Evolutionary conservation across 2,113 vertebrate genomes (phyloP).

Genomic region (Scomber colias): DNA sequence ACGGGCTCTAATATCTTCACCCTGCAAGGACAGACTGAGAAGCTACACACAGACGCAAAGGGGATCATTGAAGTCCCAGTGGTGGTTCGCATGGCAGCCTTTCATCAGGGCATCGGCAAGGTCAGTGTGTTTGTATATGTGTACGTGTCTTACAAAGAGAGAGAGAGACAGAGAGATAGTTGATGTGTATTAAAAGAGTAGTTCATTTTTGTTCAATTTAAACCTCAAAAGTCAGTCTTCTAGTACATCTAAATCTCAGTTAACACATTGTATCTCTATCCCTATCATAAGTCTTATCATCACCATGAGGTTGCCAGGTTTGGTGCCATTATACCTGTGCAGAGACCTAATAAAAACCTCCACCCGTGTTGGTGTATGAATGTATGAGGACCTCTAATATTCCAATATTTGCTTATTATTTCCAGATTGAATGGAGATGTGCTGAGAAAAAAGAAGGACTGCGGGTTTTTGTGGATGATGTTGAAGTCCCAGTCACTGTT

Average conservation of each 20-base stretch:
- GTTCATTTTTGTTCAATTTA: background rate
- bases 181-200: background rate
- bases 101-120: slow-evolving; percentile 87
- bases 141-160: slow-evolving; percentile 4
- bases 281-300: too few species aligned
- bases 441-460: slow-evolving; percentile 75
- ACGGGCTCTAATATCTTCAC: slow-evolving; percentile 88
- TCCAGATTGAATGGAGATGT: slow-evolving; percentile 86
- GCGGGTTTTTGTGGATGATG: slow-evolving; percentile 80
- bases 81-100: slow-evolving; percentile 85
- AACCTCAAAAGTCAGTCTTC: background rate
- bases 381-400: too few species aligned
- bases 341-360: too few species aligned
- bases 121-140: slow-evolving; percentile 66
- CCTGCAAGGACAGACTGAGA: slow-evolving; percentile 84
- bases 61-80: slow-evolving; percentile 73
- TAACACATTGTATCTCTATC: too few species aligned
- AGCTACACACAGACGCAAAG: slow-evolving; percentile 61
- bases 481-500: slow-evolving; percentile 72
- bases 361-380: too few species aligned
- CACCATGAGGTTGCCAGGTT: too few species aligned
- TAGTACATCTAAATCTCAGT: too few species aligned
- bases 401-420: background rate
- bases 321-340: too few species aligned
- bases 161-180: background rate